Conservation (phyloP, 1,140 invertebrate genomes). For the Scaptomyza graminum region DNA sequence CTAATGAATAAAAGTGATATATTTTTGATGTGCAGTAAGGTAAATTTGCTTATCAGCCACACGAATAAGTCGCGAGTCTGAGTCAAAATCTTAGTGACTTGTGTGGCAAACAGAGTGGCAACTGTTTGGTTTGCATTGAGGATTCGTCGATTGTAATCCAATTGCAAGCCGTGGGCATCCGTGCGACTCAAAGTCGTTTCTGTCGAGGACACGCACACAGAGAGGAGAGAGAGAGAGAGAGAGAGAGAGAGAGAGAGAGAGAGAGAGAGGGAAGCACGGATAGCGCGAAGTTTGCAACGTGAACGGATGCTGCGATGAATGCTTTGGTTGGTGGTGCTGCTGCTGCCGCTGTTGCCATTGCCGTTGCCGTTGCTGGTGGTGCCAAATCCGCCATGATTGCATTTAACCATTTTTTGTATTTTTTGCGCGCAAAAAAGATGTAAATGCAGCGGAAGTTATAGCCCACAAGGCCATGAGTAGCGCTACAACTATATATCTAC, state of each 20-base stretch:
- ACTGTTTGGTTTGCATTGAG: conserved; percentile 1
- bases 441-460: conserved; percentile 45
- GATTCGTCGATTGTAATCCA: conserved; percentile 35
- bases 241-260: no score
- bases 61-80: neutral
- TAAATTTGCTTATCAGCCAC: no score
- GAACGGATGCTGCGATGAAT: conserved; percentile 19
- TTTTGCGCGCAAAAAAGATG: conserved; percentile 26
- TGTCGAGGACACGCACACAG: conserved; percentile 6
- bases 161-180: conserved; percentile 34
- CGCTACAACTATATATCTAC: neutral
- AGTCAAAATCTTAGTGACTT: conserved; percentile 4
- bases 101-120: conserved; percentile 35
- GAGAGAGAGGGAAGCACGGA: no score
- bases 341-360: conserved; percentile 14
- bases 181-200: conserved; percentile 28
- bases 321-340: neutral
- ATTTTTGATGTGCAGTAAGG: no score
- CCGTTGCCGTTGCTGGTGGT: conserved; percentile 4
- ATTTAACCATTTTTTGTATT: conserved; percentile 16
- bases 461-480: conserved; percentile 11
- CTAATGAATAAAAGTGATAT: no score
- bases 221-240: no score
- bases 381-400: conserved; percentile 42
- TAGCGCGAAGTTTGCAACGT: neutral